phyloP scores from a whole-genome alignment of 1,140 invertebrate genomes.

The Plectrocnemia conspersa region DNA sequence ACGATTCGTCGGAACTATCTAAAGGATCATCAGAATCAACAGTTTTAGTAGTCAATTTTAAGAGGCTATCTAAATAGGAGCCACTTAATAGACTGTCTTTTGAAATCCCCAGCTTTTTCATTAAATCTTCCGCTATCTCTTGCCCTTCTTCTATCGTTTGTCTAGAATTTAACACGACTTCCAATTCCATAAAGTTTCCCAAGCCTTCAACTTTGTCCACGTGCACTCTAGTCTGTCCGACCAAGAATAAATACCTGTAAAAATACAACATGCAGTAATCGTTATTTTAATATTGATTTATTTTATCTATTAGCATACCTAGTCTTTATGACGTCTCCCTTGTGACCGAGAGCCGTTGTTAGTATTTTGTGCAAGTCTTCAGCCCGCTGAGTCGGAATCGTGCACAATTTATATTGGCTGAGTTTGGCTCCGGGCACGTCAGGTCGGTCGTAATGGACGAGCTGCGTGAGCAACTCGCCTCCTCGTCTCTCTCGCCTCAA shows the following conservation, averaged over 20 bases:
- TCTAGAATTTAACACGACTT: conserved; percentile 68
- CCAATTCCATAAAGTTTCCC: conserved; percentile 82
- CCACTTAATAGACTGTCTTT: conserved; percentile 64
- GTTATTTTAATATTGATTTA: not conserved
- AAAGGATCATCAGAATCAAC: too few species aligned
- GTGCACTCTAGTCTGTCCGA: conserved; percentile 83
- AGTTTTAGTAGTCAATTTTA: too few species aligned
- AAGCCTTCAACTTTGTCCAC: conserved; percentile 77
- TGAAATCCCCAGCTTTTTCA: conserved; percentile 63
- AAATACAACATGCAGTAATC: too few species aligned
- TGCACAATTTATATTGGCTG: conserved; percentile 42
- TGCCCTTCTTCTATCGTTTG: conserved; percentile 68
- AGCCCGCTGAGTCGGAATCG: conserved; percentile 38
- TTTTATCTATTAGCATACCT: too few species aligned
- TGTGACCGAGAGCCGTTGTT: too few species aligned
- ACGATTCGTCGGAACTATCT: too few species aligned
- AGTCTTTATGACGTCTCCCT: too few species aligned
- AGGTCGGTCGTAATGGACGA: conserved; percentile 59
- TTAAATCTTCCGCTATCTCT: conserved; percentile 64
- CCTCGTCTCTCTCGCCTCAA: conserved; percentile 5
- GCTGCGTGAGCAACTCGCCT: conserved; percentile 61
- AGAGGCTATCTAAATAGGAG: conserved; percentile 67
- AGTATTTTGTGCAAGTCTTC: too few species aligned
- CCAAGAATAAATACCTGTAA: conserved; percentile 66
- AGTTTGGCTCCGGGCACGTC: conserved; percentile 48